A percentile compares a stretch with the other conserved stretches of the same genome.
These are phyloP conservation scores for Dasypus novemcinctus DNA, from an alignment of 2,113 vertebrate genomes.

Conservation along the genomic window DNA sequence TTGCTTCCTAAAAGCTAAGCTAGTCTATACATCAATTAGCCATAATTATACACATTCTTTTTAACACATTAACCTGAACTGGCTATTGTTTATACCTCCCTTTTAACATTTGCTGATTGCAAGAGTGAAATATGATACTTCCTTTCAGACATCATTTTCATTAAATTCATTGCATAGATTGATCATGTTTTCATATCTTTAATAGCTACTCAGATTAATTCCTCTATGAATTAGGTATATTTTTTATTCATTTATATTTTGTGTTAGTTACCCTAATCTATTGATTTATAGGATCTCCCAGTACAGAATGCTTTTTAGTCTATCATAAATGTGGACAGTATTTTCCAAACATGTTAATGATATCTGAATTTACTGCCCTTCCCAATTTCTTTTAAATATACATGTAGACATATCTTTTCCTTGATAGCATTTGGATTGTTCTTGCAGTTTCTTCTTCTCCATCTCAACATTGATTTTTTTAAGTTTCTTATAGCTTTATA, in stretches of 20 bases:
- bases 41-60: neutral
- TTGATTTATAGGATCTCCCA: neutral
- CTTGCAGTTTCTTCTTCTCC: neutral
- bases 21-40: neutral
- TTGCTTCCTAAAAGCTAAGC: neutral
- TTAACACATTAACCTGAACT: neutral
- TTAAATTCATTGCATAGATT: neutral
- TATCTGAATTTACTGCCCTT: neutral
- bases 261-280: neutral
- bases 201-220: neutral
- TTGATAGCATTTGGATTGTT: neutral
- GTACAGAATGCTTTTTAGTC: neutral
- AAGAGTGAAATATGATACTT: neutral
- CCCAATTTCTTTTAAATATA: neutral
- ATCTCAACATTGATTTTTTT: neutral
- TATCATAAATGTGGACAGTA: neutral
- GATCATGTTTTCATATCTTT: neutral
- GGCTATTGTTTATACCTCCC: neutral
- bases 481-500: neutral
- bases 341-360: neutral
- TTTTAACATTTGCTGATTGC: neutral
- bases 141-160: neutral
- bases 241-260: neutral
- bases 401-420: neutral
- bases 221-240: neutral